These are phyloP conservation scores for Sibirionetta formosa DNA, from an alignment of 2,797 vertebrate species.

Conservation along the genomic window DNA sequence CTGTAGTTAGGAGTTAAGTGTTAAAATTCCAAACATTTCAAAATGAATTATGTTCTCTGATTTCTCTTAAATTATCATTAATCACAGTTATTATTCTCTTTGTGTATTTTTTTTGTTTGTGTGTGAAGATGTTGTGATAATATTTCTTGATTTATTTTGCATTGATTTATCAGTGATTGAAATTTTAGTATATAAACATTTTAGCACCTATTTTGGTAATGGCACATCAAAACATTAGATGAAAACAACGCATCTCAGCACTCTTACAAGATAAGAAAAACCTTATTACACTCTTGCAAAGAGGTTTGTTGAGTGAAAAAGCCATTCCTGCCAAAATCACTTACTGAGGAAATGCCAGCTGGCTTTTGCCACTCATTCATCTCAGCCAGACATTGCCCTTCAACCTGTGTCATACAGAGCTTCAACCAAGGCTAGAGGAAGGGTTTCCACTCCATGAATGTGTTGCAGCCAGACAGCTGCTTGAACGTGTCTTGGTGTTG, in stretches of 20 bases:
- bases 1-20: neutral
- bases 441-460: fast-evolving
- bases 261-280: neutral
- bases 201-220: neutral
- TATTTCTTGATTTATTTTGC: neutral
- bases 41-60: neutral
- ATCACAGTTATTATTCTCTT: neutral
- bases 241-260: neutral
- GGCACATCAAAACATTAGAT: neutral
- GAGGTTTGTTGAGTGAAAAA: neutral
- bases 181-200: neutral
- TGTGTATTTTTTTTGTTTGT: neutral
- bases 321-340: neutral
- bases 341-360: neutral
- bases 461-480: neutral
- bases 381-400: neutral
- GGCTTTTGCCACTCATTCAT: neutral
- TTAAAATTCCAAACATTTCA: neutral
- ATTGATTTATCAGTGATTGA: neutral
- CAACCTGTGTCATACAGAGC: neutral
- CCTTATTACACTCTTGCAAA: neutral
- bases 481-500: neutral
- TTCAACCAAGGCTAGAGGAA: neutral
- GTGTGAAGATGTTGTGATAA: neutral
- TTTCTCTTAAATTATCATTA: neutral